phyloP scores from a whole-genome alignment of 1,140 invertebrate species.

The Oryctes rhinoceros region DNA sequence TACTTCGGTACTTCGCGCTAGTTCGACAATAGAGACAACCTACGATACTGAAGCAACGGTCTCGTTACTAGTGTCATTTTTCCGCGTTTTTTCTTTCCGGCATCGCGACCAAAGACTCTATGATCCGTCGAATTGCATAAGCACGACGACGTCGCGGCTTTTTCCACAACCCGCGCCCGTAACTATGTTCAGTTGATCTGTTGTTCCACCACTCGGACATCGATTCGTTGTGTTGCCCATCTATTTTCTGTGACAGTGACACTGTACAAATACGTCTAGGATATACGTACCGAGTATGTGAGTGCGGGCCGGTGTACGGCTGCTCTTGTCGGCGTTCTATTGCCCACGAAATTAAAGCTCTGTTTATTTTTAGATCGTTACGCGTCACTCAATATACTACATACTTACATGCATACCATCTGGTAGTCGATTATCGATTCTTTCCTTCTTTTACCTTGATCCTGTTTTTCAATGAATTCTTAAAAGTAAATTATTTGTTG shows the following conservation, averaged over 20 bases:
- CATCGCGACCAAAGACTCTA: background rate
- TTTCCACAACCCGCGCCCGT: background rate
- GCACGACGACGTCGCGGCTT: background rate
- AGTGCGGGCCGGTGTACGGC: background rate
- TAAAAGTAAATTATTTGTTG: background rate
- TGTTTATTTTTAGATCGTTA: constrained; percentile 24
- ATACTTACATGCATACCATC: background rate
- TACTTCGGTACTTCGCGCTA: background rate
- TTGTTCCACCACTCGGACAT: background rate
- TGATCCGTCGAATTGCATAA: background rate
- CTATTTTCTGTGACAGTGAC: constrained; percentile 24
- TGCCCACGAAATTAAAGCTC: constrained; percentile 33
- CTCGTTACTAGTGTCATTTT: background rate
- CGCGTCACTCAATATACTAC: constrained; percentile 20
- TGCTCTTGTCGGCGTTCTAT: constrained; percentile 13
- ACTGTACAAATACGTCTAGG: background rate
- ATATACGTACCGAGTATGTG: constrained; percentile 8
- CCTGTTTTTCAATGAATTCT: background rate
- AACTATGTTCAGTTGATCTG: constrained; percentile 3
- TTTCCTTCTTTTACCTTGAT: background rate
- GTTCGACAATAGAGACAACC: background rate
- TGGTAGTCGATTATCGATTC: background rate
- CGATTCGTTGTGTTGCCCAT: background rate
- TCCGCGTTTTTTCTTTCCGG: background rate
- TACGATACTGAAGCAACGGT: background rate